Percentiles rank a stretch among this genome's conserved stretches.
Evolutionary conservation across 64 coral and sea anemone genomes (phyloP).

Genomic region (Cladopsammia gracilis): DNA sequence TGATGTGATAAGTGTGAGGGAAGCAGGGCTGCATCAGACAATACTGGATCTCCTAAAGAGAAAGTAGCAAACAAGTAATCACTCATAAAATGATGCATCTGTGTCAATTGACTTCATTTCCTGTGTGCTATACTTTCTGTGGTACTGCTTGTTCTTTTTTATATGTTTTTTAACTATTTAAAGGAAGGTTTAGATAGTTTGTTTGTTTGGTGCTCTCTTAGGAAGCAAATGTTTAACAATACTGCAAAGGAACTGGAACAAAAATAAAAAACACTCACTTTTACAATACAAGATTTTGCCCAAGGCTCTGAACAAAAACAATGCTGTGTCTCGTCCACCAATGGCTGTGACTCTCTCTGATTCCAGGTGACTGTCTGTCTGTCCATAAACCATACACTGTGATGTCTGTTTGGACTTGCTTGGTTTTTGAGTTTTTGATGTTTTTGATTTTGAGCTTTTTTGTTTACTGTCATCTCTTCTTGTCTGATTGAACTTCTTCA

Average conservation of each 20-base stretch:
- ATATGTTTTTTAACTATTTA: too few relatives aligned
- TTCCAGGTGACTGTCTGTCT: conserved; percentile 20
- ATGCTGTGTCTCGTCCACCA: conserved; percentile 86
- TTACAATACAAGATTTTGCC: conserved; percentile 98
- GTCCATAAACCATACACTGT: conserved; percentile 49
- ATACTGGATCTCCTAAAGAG: conserved; percentile 76
- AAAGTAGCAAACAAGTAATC: background rate
- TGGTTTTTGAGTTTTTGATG: conserved; percentile 27
- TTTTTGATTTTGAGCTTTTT: conserved; percentile 32
- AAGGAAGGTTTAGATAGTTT: too few relatives aligned
- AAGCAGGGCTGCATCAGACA: conserved; percentile 70
- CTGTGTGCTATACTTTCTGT: too few relatives aligned
- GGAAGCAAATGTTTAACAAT: too few relatives aligned
- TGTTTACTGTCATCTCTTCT: background rate
- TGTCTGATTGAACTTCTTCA: background rate
- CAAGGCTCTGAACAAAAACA: conserved; percentile 94
- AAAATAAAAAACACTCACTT: conserved; percentile 62
- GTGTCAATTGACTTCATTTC: too few relatives aligned
- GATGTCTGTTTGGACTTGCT: conserved; percentile 3
- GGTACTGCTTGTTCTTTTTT: too few relatives aligned
- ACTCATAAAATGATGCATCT: too few relatives aligned
- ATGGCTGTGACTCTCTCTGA: conserved; percentile 62
- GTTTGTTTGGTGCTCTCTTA: too few relatives aligned
- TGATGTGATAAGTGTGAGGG: conserved; percentile 74
- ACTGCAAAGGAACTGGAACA: background rate